These are phyloP conservation scores for Pogoniulus pusillus DNA, from an alignment of 2,797 vertebrate species.

Conservation along the genomic window DNA sequence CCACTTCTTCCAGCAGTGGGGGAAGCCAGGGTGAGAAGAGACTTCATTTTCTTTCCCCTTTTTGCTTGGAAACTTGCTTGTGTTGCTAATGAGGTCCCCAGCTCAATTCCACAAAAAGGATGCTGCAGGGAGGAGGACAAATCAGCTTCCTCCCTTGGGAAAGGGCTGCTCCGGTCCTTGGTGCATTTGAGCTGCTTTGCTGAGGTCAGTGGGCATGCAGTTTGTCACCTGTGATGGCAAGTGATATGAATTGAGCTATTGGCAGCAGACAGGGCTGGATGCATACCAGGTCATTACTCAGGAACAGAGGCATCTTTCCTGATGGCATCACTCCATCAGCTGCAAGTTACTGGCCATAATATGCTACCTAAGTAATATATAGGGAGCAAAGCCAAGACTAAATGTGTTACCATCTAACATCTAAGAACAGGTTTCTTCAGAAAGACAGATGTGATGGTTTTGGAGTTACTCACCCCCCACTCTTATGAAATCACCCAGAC, in stretches of 20 bases:
- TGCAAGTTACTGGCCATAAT: background rate
- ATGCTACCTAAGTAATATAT: fast-evolving
- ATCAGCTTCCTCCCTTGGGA: background rate
- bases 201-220: background rate
- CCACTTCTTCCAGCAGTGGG: background rate
- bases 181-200: background rate
- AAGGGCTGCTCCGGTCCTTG: background rate
- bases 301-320: background rate
- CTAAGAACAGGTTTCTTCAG: background rate
- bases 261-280: background rate
- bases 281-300: background rate
- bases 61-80: background rate
- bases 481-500: no score
- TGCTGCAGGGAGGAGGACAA: background rate
- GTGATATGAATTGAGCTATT: background rate
- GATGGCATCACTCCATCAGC: fast-evolving
- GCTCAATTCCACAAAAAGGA: background rate
- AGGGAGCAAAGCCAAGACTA: background rate
- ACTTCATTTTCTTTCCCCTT: background rate
- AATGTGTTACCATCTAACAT: background rate
- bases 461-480: no score
- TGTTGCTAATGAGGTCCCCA: background rate
- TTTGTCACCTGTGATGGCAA: background rate
- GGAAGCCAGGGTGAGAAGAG: background rate
- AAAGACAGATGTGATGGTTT: no score